Base-by-base conservation (phyloP, 2,113 vertebrate genomes). In the Forbesichthys agassizii region DNA sequence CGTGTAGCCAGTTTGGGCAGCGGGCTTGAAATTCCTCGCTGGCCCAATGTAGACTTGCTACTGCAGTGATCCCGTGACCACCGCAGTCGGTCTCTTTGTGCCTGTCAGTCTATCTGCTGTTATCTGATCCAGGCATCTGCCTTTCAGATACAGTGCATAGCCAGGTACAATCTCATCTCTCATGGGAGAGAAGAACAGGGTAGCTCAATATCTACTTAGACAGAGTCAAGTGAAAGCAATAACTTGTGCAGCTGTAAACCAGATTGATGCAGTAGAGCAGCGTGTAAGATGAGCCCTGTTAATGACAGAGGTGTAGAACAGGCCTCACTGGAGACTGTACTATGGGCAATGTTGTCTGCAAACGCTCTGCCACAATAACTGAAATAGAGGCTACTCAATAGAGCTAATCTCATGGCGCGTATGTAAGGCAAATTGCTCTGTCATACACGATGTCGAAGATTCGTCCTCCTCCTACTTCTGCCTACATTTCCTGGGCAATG, bases 221-320 rank as follows among this genome's bases (percentile, higher is more conserved):
- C 64, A 36, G 77, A 84, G 79, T 85, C 84, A 79, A 89, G 83
- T 89, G 78, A 84, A 82, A 78, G 83, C 54, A 69, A 82, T 89
- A 87, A 89, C 68, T 85, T 59, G 3, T 74, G 81, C 36, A 42
- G 77, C 81, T 73, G 66, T 86, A 89, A 87, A 87, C 65, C 48
- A 78, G 84, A 89, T 89, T 82, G 78, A 89, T 81, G 69, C 72
- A 48, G 68, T 5, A 57, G 64, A 54, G 77, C 80, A 66, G 69
- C 54, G 56, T 54, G 74, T 59, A 61, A 80, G 63, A 75, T 73
- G 80, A 78, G 68, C 78, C 71, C 74, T 79, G 61, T 74, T 87
- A 87, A 90, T 79, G 55, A 71, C 27, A 51, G 61, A 36, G 27
- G 76, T 3, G 47, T 33, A 71, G 68, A 5, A 33, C 64, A 71